Conservation (phyloP, 2,888 invertebrate genomes). For the Adelphocoris suturalis region DNA sequence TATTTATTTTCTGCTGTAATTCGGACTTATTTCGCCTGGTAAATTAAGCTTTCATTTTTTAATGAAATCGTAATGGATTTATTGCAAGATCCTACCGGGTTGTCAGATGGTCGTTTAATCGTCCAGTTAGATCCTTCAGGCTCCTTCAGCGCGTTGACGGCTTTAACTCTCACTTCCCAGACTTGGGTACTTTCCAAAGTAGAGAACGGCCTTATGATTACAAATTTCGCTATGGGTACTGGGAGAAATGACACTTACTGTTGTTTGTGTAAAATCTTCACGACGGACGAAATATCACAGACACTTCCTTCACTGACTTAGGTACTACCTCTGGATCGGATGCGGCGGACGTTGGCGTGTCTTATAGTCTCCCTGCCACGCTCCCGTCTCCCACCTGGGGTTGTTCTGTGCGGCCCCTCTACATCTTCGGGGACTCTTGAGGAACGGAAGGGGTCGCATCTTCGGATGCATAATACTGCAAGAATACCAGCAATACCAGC, state of each 20-base stretch:
- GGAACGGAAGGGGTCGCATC: neutral
- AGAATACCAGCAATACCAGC: neutral
- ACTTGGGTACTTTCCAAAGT: neutral
- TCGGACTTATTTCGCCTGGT: too few relatives aligned
- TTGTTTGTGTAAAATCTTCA: conserved; percentile 46
- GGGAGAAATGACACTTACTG: conserved; percentile 50
- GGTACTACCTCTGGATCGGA: conserved; percentile 50
- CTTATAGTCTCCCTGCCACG: conserved; percentile 55
- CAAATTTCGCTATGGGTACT: neutral
- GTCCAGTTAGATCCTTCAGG: neutral
- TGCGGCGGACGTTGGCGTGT: conserved; percentile 19
- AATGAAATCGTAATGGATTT: neutral
- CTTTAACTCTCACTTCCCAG: neutral
- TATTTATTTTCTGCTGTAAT: too few relatives aligned
- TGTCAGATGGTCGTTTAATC: too few relatives aligned
- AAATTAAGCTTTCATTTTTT: too few relatives aligned
- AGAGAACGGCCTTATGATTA: conserved; percentile 24
- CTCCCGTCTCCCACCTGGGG: conserved; percentile 34
- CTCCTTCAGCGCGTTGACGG: neutral
- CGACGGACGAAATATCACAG: conserved; percentile 9
- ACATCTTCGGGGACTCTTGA: neutral
- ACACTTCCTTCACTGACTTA: conserved; percentile 47
- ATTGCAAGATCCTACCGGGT: neutral
- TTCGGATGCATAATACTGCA: neutral
- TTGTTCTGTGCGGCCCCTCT: conserved; percentile 8